These are phyloP conservation scores for Drosophila navojoa DNA, from an alignment of 1,140 invertebrate genomes.

Conservation along the genomic window DNA sequence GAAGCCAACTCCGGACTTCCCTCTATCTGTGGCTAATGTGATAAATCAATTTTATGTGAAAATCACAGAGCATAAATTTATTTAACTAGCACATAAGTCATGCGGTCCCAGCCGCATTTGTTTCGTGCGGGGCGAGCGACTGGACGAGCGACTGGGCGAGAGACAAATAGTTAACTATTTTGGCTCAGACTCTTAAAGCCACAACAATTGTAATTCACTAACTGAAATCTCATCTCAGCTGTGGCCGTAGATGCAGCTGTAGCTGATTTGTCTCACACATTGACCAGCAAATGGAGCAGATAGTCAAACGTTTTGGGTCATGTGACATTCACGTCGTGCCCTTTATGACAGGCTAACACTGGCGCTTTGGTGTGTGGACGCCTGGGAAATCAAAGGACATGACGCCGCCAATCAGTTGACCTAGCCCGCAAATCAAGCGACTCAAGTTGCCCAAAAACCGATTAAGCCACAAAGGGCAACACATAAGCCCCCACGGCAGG, in stretches of 20 bases:
- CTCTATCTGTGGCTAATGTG: conserved; percentile 76
- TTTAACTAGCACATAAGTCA: conserved; percentile 80
- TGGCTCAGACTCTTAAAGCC: conserved; percentile 25
- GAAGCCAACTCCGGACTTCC: conserved; percentile 61
- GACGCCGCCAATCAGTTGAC: conserved; percentile 35
- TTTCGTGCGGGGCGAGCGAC: conserved; percentile 9
- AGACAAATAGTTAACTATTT: conserved; percentile 38
- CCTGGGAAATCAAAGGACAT: conserved; percentile 48
- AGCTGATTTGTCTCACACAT: conserved; percentile 13
- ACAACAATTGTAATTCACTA: conserved; percentile 19
- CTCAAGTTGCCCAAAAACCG: conserved; percentile 11
- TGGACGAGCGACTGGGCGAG: background rate
- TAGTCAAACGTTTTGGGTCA: conserved; percentile 30
- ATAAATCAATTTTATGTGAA: conserved; percentile 82
- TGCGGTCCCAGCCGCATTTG: conserved; percentile 47
- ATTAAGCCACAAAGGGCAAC: conserved; percentile 23
- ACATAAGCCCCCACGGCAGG: background rate
- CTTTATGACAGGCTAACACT: conserved; percentile 37
- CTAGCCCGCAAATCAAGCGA: conserved; percentile 19
- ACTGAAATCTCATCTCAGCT: conserved; percentile 14
- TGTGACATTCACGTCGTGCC: conserved; percentile 35
- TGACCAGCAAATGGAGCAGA: conserved; percentile 13
- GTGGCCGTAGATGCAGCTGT: background rate
- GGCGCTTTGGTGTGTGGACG: conserved; percentile 1
- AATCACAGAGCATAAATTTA: conserved; percentile 82